A percentile compares a stretch with the other conserved stretches of the same genome.
These are phyloP conservation scores for Cottus gobio DNA, from an alignment of 2,113 vertebrate genomes.

Conservation along the genomic window DNA sequence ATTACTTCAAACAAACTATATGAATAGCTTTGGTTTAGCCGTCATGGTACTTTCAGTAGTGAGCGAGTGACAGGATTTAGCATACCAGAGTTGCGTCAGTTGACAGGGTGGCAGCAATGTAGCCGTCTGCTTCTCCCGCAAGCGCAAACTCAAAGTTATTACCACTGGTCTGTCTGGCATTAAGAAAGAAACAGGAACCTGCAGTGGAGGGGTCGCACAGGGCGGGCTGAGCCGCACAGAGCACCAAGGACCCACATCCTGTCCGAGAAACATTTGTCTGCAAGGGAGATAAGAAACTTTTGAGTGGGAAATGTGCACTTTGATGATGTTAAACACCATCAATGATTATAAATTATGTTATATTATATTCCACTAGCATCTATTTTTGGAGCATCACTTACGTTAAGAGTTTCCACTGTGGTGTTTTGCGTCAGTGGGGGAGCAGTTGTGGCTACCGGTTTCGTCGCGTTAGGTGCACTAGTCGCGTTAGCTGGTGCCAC, in stretches of 20 bases:
- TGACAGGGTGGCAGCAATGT: slow-evolving; percentile 40
- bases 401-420: not conserved
- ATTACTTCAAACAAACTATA: not conserved
- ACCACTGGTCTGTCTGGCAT: accelerated
- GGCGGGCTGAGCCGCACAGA: slow-evolving; percentile 52
- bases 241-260: not conserved
- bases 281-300: not conserved
- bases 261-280: not conserved
- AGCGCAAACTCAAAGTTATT: slow-evolving; percentile 39
- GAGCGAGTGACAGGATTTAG: not conserved
- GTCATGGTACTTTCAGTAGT: not conserved
- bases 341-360: not conserved
- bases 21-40: not conserved
- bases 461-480: not conserved
- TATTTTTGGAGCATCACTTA: slow-evolving; percentile 2
- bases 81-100: not conserved
- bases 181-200: slow-evolving; percentile 55
- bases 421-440: not conserved
- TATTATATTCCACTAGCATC: not conserved
- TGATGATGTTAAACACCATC: not conserved
- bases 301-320: not conserved
- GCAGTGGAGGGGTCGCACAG: slow-evolving; percentile 9
- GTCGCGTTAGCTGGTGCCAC: not conserved
- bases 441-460: not conserved
- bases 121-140: slow-evolving; percentile 50